These are phyloP conservation scores for Machaerirhynchus nigripectus DNA, from an alignment of 2,113 vertebrate genomes.

Conservation along the genomic window DNA sequence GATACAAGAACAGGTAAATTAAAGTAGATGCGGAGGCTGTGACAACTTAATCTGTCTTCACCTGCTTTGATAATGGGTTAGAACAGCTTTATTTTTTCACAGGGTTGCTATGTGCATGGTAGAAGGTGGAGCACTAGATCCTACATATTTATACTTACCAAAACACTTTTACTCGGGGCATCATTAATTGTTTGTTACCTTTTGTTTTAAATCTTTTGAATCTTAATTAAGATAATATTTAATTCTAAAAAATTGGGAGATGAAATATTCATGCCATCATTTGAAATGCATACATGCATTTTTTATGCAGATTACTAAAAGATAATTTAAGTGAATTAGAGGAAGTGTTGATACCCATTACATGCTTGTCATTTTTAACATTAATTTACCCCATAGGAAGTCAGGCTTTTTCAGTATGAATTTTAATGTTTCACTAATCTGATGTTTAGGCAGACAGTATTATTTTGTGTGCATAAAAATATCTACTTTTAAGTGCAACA, in stretches of 20 bases:
- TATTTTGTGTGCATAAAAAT: conserved; percentile 5
- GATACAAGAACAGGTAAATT: background rate
- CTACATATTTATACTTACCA: background rate
- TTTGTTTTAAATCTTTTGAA: background rate
- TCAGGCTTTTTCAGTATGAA: background rate
- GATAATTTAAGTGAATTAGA: background rate
- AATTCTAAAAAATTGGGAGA: background rate
- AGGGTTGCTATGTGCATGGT: background rate
- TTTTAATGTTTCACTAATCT: conserved; percentile 22
- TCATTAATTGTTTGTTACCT: background rate
- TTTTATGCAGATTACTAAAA: background rate
- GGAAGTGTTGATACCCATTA: background rate
- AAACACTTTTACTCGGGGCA: background rate
- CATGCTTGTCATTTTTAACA: background rate
- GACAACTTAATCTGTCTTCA: background rate
- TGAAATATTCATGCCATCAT: background rate
- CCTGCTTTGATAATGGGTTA: background rate
- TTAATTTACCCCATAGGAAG: background rate
- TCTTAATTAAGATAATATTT: conserved; percentile 9
- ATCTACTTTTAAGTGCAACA: background rate
- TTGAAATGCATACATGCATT: background rate
- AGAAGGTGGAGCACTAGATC: background rate
- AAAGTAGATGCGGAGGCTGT: background rate
- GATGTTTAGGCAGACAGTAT: background rate
- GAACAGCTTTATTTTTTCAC: background rate